Evolutionary conservation across 2,888 invertebrate species (phyloP).

Genomic region (Horisme vitalbata): DNA sequence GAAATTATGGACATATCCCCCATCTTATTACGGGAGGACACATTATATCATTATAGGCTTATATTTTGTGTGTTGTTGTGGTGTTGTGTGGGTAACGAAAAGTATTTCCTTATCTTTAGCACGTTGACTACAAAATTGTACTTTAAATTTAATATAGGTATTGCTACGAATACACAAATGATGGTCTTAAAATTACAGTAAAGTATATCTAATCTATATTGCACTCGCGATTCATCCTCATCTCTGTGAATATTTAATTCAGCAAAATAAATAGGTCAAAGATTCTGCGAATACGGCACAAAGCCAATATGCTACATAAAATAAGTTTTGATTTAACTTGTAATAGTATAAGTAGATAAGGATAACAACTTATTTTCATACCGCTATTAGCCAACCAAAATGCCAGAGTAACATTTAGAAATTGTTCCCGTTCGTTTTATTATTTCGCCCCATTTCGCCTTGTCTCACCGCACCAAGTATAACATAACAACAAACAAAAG

Average conservation of each 20-base stretch:
- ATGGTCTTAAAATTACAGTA: no score
- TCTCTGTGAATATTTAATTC: not conserved
- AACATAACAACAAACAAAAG: slow-evolving; percentile 31
- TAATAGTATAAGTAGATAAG: slow-evolving; percentile 6
- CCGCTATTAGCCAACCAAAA: slow-evolving; percentile 53
- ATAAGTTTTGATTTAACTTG: slow-evolving; percentile 12
- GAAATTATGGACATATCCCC: no score
- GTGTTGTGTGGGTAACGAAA: no score
- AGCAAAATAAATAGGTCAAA: slow-evolving; percentile 1
- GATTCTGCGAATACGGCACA: slow-evolving; percentile 2
- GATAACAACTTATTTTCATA: slow-evolving; percentile 26
- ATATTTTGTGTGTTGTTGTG: no score
- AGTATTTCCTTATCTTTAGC: no score
- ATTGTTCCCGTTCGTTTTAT: slow-evolving; percentile 64
- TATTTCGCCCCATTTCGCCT: slow-evolving; percentile 58
- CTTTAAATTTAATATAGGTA: no score
- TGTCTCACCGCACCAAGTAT: slow-evolving; percentile 38
- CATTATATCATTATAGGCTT: no score
- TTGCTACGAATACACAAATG: no score
- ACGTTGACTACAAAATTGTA: no score
- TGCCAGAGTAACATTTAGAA: slow-evolving; percentile 73
- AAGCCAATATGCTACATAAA: slow-evolving; percentile 8
- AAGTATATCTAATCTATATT: no score
- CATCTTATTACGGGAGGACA: no score
- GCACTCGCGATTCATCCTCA: no score